A percentile compares a stretch with the other conserved stretches of the same genome.
phyloP scores from a whole-genome alignment of 2,888 invertebrate genomes.

The Caenorhabditis doughertyi region DNA sequence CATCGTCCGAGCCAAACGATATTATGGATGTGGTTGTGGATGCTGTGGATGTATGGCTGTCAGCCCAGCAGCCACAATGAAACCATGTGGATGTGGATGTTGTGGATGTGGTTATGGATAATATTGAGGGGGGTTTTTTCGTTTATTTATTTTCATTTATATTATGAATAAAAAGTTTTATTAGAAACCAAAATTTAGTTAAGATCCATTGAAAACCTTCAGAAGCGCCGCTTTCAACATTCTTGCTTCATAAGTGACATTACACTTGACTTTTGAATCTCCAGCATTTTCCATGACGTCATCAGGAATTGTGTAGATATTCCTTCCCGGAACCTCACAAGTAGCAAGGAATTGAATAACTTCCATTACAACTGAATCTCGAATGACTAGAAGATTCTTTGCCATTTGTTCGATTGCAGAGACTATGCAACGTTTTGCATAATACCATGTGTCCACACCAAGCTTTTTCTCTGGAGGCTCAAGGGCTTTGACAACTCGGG shows the following conservation, averaged over 20 bases:
- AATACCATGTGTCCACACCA: conserved; percentile 95
- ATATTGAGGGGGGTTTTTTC: no score
- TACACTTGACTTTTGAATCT: conserved; percentile 89
- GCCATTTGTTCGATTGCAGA: conserved; percentile 68
- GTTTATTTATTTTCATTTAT: no score
- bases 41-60: conserved; percentile 51
- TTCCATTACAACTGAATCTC: conserved; percentile 92
- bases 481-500: conserved; percentile 95
- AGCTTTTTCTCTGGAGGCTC: conserved; percentile 95
- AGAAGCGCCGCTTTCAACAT: conserved; percentile 90
- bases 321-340: conserved; percentile 92
- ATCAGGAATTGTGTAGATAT: conserved; percentile 90
- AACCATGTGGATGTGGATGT: conserved; percentile 35
- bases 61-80: conserved; percentile 21
- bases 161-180: no score
- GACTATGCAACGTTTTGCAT: conserved; percentile 78
- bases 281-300: conserved; percentile 88
- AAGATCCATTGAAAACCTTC: conserved; percentile 82
- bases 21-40: conserved; percentile 49
- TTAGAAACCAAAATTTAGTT: no score
- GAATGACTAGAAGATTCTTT: conserved; percentile 90
- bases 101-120: conserved; percentile 52
- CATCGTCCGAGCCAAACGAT: conserved; percentile 38
- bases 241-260: conserved; percentile 93
- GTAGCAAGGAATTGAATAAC: conserved; percentile 93